Base-by-base conservation (phyloP, 2,888 invertebrate genomes). In the Trachelus tabidus region DNA sequence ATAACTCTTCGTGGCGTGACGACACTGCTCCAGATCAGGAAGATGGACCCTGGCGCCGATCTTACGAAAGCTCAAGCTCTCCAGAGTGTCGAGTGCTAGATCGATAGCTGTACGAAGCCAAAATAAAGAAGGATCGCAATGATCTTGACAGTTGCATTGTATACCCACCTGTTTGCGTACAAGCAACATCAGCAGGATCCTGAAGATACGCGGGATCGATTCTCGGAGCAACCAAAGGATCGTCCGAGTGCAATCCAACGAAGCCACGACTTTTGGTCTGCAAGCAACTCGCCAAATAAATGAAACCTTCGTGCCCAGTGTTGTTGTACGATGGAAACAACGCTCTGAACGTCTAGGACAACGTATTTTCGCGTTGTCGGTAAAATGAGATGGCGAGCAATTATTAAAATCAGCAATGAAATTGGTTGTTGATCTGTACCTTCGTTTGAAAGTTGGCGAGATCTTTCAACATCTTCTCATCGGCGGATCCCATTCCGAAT, bases 151-250 rank as follows among this genome's bases (percentile, higher is more conserved):
- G 23, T 74, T 33, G 12, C 15, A 30, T 68, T 15, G 3, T 30
- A 30, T 12, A 71, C 71, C 82, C 86, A 94, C 94, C 95, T 89
- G 92, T 91, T 30, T 94, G 92, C 80, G 94, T 94, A 86, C 96
- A 96, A 1, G 87, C 86, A 9, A 96, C 90, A 87, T 97, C 97
- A 73, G 92, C 90, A 1, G 92, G 88, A 4, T 94, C 91, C 68
- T 94, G 91, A 80, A 97, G 92, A 89, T 97, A 97, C 81, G 95
- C 95, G 0, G 96, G 96, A 88, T 97, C 94, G 69, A 97, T 95
- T 0, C 93, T 89, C 0, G 96, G 96, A 33, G 94, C 93, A 12
- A 93, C 92, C 0, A 92, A 90, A 11, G 95, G 94, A 85, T 94
- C 93, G 37, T 90, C 88, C 68, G 94, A 93, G 23, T 89, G 90